Base-by-base conservation (phyloP, 2,797 vertebrate species). In the Spinus olivaceus region DNA sequence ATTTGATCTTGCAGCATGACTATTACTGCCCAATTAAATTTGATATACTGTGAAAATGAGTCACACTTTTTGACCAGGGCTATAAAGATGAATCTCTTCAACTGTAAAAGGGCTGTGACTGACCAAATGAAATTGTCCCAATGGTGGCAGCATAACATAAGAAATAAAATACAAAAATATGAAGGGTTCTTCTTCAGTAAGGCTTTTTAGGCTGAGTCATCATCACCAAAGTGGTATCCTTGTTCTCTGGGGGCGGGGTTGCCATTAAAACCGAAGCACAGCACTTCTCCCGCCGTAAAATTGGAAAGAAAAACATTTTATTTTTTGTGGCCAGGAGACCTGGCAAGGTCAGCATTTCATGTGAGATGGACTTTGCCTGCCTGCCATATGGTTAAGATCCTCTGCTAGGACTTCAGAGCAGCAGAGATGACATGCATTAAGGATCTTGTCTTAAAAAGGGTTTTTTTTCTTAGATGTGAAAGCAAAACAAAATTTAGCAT, bases 81-180 rank as follows among this genome's bases (percentile, higher is more conserved):
- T 47, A 41, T 83, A 51, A 81, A 47, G 50, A 60, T 81, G 28
- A 44, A 56, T 56, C 18, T 32, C 37, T 78, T 72, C 33, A 81
- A 22, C 20, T 7, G 1, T 59, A 57, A 42, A 0, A 0, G 32
- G 51, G 18, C 71, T 67, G 21, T 76, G 64, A 65, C 59, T 83
- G 94, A 89, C 88, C 60, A 84, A 74, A 81, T 60, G 32, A 74
- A 82, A 88, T 65, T 50, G 70, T 39, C 96, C 98, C 95, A 96
- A 71, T 35, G 97, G 95, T 97, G 98, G 98, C 98, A 98, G 98
- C 87, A 96, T 90, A 93, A 77, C 95, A 92, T 97, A 97, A 97
- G 95, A 94, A 96, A 92, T 94, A 88, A 83, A 51, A 51, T 51
- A 39, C 0, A 0, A 54, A 92, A 74, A 7, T 5, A 9, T 44